Conservation (phyloP, 2,113 vertebrate genomes). For the Microcebus murinus region DNA sequence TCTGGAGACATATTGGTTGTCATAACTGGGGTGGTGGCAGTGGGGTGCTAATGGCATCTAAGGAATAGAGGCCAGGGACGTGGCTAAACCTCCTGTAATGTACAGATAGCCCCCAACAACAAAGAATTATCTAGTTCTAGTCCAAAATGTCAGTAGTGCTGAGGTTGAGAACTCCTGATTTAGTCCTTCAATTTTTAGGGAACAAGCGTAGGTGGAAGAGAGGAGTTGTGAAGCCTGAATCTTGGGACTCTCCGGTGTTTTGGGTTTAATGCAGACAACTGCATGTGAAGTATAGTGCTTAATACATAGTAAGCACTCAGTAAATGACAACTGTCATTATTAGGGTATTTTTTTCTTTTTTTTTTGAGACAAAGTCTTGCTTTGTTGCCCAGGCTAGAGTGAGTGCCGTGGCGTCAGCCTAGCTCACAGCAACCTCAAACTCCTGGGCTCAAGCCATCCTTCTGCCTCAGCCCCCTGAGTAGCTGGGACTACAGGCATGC, state of each 20-base stretch:
- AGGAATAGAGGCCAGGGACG: not conserved
- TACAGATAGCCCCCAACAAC: not conserved
- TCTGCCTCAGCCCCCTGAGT: too few relatives aligned
- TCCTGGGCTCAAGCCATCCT: too few relatives aligned
- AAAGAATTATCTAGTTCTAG: not conserved
- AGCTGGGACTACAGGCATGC: too few relatives aligned
- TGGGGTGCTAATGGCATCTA: not conserved
- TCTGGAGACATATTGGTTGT: constrained; percentile 38
- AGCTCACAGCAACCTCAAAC: too few relatives aligned
- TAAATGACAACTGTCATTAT: not conserved
- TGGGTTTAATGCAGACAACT: not conserved
- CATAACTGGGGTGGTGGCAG: not conserved
- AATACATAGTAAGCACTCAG: not conserved
- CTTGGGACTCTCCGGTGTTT: not conserved
- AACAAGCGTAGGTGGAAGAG: not conserved
- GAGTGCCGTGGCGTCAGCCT: too few relatives aligned
- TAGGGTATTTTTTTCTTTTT: not conserved
- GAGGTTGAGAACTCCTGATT: not conserved
- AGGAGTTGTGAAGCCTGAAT: not conserved
- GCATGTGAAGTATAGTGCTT: not conserved
- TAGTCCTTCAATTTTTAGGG: constrained; percentile 20
- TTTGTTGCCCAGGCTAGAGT: too few relatives aligned
- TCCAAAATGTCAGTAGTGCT: not conserved
- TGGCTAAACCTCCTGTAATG: not conserved
- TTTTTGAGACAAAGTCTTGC: not conserved